Percentiles rank a stretch among this genome's conserved stretches.
Evolutionary conservation across 2,797 vertebrate genomes (phyloP).

Genomic region (Phataginus tetradactyla): DNA sequence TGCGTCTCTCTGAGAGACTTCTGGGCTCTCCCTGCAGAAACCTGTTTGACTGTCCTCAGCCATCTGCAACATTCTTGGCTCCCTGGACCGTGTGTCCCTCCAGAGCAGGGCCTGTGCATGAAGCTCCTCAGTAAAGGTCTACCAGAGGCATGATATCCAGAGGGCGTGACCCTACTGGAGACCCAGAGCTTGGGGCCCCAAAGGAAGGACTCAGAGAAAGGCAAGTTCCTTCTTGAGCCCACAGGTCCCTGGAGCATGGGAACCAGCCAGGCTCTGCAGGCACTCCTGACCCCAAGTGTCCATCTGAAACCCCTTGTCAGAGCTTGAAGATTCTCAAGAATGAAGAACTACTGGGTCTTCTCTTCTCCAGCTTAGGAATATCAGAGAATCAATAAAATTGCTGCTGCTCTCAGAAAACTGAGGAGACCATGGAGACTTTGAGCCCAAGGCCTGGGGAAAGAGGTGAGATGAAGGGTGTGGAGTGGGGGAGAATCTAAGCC

Average conservation of each 20-base stretch:
- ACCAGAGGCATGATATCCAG: neutral
- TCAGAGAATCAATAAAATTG: neutral
- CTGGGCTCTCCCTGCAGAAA: neutral
- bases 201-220: neutral
- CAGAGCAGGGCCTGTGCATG: neutral
- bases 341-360: neutral
- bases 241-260: neutral
- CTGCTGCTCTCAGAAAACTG: neutral
- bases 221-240: neutral
- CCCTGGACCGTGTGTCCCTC: neutral
- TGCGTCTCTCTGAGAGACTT: neutral
- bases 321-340: neutral
- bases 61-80: neutral
- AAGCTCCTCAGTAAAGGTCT: neutral
- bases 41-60: neutral
- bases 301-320: neutral
- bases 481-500: neutral
- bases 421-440: neutral
- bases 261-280: neutral
- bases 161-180: neutral
- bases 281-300: neutral
- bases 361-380: neutral
- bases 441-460: neutral
- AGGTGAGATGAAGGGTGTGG: neutral
- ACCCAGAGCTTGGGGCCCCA: neutral